phyloP scores from a whole-genome alignment of 2,888 invertebrate genomes.

The Drosophila mulleri region DNA sequence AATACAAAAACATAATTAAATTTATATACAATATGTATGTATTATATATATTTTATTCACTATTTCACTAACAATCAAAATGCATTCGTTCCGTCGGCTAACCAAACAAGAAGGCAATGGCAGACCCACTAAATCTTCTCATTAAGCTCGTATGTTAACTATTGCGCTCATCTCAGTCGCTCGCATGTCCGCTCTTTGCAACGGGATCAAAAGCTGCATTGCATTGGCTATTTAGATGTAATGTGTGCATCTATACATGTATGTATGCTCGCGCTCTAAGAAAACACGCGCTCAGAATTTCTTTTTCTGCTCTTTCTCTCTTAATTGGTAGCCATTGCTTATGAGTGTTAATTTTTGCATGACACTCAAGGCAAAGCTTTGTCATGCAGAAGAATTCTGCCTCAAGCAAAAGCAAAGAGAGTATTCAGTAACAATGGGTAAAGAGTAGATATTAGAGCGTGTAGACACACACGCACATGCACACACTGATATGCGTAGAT shows the following conservation, averaged over 20 bases:
- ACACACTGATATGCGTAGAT: neutral
- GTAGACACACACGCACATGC: neutral
- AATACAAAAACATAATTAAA: no score
- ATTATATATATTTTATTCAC: neutral
- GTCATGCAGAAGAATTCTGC: neutral
- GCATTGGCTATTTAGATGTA: neutral
- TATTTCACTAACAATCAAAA: neutral
- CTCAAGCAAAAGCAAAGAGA: neutral
- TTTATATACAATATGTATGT: no score
- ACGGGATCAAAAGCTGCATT: constrained; percentile 5
- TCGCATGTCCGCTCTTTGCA: neutral
- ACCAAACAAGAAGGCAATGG: no score
- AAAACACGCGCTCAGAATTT: neutral
- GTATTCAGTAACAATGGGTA: neutral
- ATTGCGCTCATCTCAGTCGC: neutral
- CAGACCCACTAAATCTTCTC: neutral
- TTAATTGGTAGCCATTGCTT: neutral
- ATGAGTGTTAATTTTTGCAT: neutral
- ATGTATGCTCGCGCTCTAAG: neutral
- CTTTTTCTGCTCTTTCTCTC: neutral
- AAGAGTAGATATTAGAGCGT: neutral
- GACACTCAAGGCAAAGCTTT: neutral
- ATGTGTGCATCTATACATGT: neutral
- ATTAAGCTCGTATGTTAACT: neutral
- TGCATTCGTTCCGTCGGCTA: no score